A percentile compares a stretch with the other conserved stretches of the same genome.
These are phyloP conservation scores for Monodelphis domestica DNA, from an alignment of 2,797 vertebrate genomes.

Conservation along the genomic window DNA sequence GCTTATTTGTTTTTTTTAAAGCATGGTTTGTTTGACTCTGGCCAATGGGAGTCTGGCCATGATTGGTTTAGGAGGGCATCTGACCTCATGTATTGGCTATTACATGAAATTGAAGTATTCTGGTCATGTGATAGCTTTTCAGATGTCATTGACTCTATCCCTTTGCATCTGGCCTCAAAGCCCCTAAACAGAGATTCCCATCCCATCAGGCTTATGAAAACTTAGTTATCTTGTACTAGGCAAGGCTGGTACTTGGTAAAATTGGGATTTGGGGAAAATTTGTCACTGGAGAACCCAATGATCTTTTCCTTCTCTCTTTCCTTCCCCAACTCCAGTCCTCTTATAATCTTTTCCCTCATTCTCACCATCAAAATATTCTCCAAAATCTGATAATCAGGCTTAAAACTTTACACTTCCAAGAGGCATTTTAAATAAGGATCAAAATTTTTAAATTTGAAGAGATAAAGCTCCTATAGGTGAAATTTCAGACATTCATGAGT, in stretches of 20 bases:
- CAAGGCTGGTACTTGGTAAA: not conserved
- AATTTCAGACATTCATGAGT: not conserved
- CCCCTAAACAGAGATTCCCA: not conserved
- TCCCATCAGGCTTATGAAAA: not conserved
- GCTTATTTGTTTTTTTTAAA: constrained; percentile 9
- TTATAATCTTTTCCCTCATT: constrained; percentile 14
- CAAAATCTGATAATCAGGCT: not conserved
- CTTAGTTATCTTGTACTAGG: not conserved
- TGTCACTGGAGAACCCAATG: not conserved
- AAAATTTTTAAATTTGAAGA: not conserved
- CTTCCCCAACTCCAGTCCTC: not conserved
- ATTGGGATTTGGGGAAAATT: not conserved
- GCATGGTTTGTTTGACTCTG: not conserved
- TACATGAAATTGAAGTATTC: not conserved
- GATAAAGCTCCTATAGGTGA: not conserved
- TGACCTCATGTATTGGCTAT: not conserved
- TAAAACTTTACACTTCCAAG: constrained; percentile 13
- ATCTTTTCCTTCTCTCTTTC: not conserved
- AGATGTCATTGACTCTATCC: not conserved
- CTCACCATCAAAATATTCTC: not conserved
- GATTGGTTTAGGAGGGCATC: constrained; percentile 1
- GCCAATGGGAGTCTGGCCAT: not conserved
- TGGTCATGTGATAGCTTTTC: not conserved
- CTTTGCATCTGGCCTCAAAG: not conserved
- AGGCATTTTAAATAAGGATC: not conserved